Conservation (phyloP, 2,888 invertebrate species). For the Macrosiphum euphorbiae region DNA sequence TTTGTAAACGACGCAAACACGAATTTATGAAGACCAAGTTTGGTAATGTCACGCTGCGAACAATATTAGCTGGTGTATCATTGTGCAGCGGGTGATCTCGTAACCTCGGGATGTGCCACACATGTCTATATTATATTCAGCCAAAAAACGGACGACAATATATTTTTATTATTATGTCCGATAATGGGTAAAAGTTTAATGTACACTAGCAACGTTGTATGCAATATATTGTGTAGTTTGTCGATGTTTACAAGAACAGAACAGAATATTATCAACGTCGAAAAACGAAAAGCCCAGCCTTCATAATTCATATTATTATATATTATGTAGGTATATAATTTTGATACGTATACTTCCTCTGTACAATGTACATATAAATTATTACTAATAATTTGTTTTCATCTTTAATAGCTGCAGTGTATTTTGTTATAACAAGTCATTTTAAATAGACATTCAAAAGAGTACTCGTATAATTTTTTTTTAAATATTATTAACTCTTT, state of each 20-base stretch:
- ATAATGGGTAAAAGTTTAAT: not conserved
- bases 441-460: too few species aligned
- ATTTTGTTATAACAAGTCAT: too few species aligned
- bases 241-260: not conserved
- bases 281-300: not conserved
- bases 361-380: not conserved
- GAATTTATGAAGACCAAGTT: conserved; percentile 42
- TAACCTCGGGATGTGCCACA: not conserved
- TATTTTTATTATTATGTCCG: not conserved
- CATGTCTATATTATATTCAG: not conserved
- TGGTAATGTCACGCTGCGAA: conserved; percentile 32
- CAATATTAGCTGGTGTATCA: not conserved
- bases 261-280: not conserved
- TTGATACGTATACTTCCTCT: not conserved
- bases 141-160: not conserved
- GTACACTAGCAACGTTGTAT: not conserved
- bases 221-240: not conserved
- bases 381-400: too few species aligned
- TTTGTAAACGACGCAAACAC: conserved; percentile 26
- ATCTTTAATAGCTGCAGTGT: too few species aligned
- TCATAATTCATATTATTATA: not conserved
- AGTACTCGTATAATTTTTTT: too few species aligned
- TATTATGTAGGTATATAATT: not conserved
- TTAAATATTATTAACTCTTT: not conserved
- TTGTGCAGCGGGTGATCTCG: not conserved